These are phyloP conservation scores for Myrmecobius fasciatus DNA, from an alignment of 2,113 vertebrate species.

Conservation along the genomic window DNA sequence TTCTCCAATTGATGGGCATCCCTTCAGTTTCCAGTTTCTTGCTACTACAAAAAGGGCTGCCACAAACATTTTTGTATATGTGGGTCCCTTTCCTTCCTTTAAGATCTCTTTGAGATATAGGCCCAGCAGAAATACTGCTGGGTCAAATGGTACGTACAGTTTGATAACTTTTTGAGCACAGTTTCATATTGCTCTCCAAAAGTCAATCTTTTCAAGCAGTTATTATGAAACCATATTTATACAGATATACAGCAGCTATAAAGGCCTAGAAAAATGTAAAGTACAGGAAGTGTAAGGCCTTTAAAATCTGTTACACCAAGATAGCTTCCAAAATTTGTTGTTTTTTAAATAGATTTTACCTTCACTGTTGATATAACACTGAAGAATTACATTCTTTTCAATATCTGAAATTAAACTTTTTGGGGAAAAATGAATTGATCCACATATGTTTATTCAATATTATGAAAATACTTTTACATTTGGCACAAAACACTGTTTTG, in stretches of 20 bases:
- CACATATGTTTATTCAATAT: constrained; percentile 7
- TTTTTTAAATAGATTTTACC: neutral
- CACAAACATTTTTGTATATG: no score
- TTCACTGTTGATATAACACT: neutral
- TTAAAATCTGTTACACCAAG: neutral
- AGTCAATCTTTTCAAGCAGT: constrained; percentile 34
- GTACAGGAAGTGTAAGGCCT: neutral
- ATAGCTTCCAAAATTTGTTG: neutral
- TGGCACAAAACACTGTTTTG: constrained; percentile 26
- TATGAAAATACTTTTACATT: constrained; percentile 30
- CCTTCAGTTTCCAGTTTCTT: no score
- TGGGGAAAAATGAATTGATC: constrained; percentile 10
- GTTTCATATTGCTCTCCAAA: no score
- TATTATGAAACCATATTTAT: neutral
- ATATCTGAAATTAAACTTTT: constrained; percentile 28
- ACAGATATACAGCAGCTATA: neutral
- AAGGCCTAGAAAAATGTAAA: neutral
- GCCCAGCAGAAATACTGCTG: no score
- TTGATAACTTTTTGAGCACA: no score
- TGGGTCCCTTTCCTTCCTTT: no score
- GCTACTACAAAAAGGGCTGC: no score
- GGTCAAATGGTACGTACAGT: no score
- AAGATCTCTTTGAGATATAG: no score
- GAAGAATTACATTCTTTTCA: constrained; percentile 28
- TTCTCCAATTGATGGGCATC: no score